These are phyloP conservation scores for Leucoptera coffeella DNA, from an alignment of 2,888 invertebrate species.

Conservation along the genomic window DNA sequence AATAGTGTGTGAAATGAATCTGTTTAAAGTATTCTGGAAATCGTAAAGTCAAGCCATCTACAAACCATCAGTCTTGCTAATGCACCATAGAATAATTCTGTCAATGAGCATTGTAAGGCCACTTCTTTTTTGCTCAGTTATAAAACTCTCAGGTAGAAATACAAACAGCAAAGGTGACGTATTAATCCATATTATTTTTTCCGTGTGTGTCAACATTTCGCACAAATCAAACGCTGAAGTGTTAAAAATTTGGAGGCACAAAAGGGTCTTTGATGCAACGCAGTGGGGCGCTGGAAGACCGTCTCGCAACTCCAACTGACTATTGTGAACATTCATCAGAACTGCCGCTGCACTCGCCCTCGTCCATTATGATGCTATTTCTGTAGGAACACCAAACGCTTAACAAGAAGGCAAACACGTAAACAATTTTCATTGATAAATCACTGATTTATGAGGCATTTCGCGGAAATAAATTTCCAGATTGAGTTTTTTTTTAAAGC, in stretches of 20 bases:
- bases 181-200: constrained; percentile 36
- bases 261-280: constrained; percentile 26
- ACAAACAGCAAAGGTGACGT: constrained; percentile 42
- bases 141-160: constrained; percentile 40
- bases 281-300: constrained; percentile 25
- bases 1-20: no score
- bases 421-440: constrained; percentile 21
- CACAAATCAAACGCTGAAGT: constrained; percentile 51
- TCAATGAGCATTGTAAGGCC: constrained; percentile 20
- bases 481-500: neutral
- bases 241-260: constrained; percentile 40
- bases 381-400: no score
- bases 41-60: no score
- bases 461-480: constrained; percentile 1
- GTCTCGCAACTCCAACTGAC: no score
- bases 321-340: no score
- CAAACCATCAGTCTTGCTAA: no score
- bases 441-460: constrained; percentile 2
- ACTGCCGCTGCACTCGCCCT: no score
- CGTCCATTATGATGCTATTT: no score
- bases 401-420: constrained; percentile 35
- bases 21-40: no score
- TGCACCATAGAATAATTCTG: constrained; percentile 19
- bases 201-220: constrained; percentile 30
- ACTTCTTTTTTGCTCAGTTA: constrained; percentile 22